A percentile compares a stretch with the other conserved stretches of the same genome.
Evolutionary conservation across 2,797 vertebrate species (phyloP).

Genomic region (Lagorchestes hirsutus): DNA sequence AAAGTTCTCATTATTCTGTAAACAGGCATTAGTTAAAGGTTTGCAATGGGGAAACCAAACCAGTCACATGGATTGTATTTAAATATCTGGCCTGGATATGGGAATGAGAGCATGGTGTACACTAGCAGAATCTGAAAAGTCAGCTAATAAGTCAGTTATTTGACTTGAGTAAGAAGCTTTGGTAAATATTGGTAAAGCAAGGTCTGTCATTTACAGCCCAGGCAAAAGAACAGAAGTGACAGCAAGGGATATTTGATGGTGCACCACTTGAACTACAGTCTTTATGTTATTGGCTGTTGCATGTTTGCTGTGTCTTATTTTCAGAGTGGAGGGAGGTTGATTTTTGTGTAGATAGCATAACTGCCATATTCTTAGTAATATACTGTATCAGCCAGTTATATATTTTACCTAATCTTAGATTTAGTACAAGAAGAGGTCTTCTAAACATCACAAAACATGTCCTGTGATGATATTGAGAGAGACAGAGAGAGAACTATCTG

Average conservation of each 20-base stretch:
- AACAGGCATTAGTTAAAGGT: neutral
- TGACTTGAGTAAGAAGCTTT: neutral
- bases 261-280: neutral
- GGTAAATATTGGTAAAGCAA: neutral
- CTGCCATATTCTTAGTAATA: too few relatives aligned
- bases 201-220: neutral
- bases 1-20: neutral
- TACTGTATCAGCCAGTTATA: too few relatives aligned
- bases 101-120: neutral
- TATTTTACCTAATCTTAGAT: too few relatives aligned
- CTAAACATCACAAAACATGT: too few relatives aligned
- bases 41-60: neutral
- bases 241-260: neutral
- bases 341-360: too few relatives aligned
- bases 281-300: neutral
- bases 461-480: too few relatives aligned
- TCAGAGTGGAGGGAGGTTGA: too few relatives aligned
- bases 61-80: neutral
- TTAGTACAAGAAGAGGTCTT: too few relatives aligned
- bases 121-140: neutral
- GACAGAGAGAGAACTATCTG: too few relatives aligned
- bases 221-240: neutral
- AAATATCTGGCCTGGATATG: neutral
- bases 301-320: neutral
- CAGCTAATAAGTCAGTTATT: neutral